These are phyloP conservation scores for Molorchus minor DNA, from an alignment of 2,888 invertebrate species.

Conservation along the genomic window DNA sequence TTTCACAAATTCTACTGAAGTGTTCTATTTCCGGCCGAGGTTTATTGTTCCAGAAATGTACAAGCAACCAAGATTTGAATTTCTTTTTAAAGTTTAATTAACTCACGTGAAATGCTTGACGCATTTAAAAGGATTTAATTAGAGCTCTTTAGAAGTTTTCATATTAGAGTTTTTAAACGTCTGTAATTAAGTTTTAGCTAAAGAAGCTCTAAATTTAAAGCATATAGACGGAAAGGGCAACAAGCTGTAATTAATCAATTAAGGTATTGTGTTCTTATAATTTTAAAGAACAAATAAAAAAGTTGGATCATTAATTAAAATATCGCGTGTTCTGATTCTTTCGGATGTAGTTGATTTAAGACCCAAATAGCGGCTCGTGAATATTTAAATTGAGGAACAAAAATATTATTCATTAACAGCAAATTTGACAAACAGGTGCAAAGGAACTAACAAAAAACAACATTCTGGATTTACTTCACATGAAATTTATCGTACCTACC, in stretches of 20 bases:
- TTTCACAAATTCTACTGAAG: too few relatives aligned
- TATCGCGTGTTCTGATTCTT: too few relatives aligned
- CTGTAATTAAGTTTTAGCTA: conserved; percentile 19
- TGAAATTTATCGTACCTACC: too few relatives aligned
- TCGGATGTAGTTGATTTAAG: too few relatives aligned
- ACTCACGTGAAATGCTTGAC: conserved; percentile 21
- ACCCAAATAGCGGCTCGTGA: too few relatives aligned
- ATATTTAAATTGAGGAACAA: too few relatives aligned
- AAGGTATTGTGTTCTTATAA: conserved; percentile 12
- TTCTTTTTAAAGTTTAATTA: conserved; percentile 24
- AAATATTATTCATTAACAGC: too few relatives aligned
- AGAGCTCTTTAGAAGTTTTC: conserved; percentile 9
- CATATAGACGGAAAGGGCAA: conserved; percentile 3
- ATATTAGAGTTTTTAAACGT: conserved; percentile 20
- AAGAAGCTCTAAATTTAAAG: conserved; percentile 1
- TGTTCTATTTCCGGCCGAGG: too few relatives aligned
- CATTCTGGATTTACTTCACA: too few relatives aligned
- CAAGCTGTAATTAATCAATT: conserved; percentile 15
- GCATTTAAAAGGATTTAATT: conserved; percentile 26
- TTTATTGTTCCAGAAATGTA: too few relatives aligned
- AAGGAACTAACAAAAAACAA: too few relatives aligned
- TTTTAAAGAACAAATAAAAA: conserved; percentile 4
- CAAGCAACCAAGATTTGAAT: background rate
- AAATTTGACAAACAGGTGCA: too few relatives aligned
- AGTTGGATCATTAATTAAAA: conserved; percentile 20